These are phyloP conservation scores for Halcyon smyrnensis DNA, from an alignment of 2,797 vertebrate species.

Conservation along the genomic window DNA sequence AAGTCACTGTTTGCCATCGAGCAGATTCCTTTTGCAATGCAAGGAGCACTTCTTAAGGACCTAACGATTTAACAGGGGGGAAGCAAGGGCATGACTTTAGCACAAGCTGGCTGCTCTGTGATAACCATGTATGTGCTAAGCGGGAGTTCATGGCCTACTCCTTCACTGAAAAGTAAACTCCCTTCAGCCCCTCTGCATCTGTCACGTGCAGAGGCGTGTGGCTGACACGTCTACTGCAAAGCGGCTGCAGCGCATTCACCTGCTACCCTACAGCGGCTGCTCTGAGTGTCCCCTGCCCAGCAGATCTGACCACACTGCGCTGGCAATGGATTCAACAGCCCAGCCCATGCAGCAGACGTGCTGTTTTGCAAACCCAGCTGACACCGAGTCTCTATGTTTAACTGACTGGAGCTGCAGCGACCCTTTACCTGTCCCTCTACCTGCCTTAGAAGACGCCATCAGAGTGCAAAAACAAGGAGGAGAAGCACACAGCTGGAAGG, in stretches of 20 bases:
- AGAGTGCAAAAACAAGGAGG: neutral
- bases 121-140: neutral
- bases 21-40: neutral
- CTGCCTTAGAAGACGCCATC: neutral
- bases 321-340: neutral
- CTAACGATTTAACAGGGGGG: neutral
- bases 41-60: neutral
- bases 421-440: neutral
- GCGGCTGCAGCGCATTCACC: neutral
- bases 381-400: neutral
- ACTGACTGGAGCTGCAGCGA: neutral
- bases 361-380: neutral
- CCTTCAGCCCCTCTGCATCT: neutral
- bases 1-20: neutral
- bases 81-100: neutral
- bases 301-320: neutral
- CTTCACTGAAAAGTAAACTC: neutral
- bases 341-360: neutral
- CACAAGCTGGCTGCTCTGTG: neutral
- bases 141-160: neutral
- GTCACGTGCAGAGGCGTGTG: neutral
- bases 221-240: neutral
- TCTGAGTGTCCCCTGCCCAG: neutral
- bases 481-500: neutral
- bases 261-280: neutral